Base-by-base conservation (phyloP, 1,140 invertebrate genomes). In the Lanistes nyassanus region DNA sequence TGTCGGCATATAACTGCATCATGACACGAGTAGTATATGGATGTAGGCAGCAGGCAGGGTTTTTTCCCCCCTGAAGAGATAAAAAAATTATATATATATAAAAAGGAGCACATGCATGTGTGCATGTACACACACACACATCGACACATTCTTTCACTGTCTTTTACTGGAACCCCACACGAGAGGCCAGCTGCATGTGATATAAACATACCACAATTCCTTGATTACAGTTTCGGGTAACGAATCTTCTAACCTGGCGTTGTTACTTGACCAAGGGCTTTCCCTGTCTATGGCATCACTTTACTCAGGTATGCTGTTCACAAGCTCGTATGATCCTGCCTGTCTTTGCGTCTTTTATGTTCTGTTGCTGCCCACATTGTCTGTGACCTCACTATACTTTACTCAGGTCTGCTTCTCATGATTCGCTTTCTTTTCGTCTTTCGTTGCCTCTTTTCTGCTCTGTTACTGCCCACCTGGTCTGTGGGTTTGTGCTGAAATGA, bases 231-330 rank as follows among this genome's bases (percentile, higher is more conserved):
- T 81, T 62, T 71, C 80, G 68, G 78, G 75, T n/a, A 69, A 72
- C 70, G 66, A 68, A 2, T 69, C 51, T 19, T 71, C 56, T 37
- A 87, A 87, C 78, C 64, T 88, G 69, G 64, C 74, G 13, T 53
- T 75, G 4, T 55, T 89, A 29, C 80, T 79, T 39, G 86, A 87
- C 77, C 78, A 83, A 83, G 92, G 91, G 7, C 83, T 92, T 34
- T 92, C 92, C 7, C 87, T 92, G 73, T 93, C 93, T 26, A 91
- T 92, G 88, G 92, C 91, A 23, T 93, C 93, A 1, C 84, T 92
- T 7, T 93, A 92, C 81, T 93, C 92, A 5, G 92, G 82, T 85
- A 73, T 75, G 62, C 64, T 53, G 39, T 34, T n/a, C n/a, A n/a
- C n/a, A n/a, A n/a, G n/a, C n/a, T n/a, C n/a, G n/a, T n/a, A n/a